These are phyloP conservation scores for Alloplasta piceator DNA, from an alignment of 2,888 invertebrate genomes.

Conservation along the genomic window DNA sequence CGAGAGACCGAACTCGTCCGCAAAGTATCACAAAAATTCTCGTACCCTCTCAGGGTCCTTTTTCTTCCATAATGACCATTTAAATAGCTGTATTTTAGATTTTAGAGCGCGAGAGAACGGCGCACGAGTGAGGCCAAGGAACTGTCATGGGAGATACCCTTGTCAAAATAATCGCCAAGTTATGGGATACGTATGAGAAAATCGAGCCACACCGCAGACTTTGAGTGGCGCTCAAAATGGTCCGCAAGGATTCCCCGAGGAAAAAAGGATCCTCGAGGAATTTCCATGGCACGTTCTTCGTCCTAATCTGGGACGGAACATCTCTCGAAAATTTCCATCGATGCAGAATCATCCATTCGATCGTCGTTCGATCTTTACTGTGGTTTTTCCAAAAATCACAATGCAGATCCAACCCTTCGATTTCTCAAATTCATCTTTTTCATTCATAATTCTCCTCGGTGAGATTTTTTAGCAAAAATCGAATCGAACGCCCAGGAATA, in stretches of 20 bases:
- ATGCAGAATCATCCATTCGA: background rate
- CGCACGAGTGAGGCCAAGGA: constrained; percentile 76
- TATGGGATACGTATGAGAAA: constrained; percentile 78
- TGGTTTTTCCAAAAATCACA: background rate
- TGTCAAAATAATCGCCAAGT: constrained; percentile 82
- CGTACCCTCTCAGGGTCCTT: constrained; percentile 7
- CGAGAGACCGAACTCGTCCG: constrained; percentile 51
- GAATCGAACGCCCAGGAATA: background rate
- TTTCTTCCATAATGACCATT: constrained; percentile 75
- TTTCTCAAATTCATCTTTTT: background rate
- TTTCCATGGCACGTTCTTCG: constrained; percentile 73
- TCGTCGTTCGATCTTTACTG: background rate
- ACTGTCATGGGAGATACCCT: constrained; percentile 81
- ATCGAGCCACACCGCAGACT: constrained; percentile 71
- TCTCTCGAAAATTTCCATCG: constrained; percentile 24
- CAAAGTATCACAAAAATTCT: constrained; percentile 29
- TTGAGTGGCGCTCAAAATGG: constrained; percentile 4
- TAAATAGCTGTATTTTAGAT: constrained; percentile 79
- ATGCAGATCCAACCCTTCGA: too few species aligned
- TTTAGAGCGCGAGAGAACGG: constrained; percentile 68
- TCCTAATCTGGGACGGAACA: constrained; percentile 49
- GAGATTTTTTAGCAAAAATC: background rate
- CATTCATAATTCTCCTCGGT: background rate
- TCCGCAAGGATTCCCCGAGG: background rate
- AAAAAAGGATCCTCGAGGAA: constrained; percentile 35